Percentiles rank a stretch among this genome's conserved stretches.
Evolutionary conservation across 2,888 invertebrate species (phyloP).

Genomic region (Dryococelus australis): DNA sequence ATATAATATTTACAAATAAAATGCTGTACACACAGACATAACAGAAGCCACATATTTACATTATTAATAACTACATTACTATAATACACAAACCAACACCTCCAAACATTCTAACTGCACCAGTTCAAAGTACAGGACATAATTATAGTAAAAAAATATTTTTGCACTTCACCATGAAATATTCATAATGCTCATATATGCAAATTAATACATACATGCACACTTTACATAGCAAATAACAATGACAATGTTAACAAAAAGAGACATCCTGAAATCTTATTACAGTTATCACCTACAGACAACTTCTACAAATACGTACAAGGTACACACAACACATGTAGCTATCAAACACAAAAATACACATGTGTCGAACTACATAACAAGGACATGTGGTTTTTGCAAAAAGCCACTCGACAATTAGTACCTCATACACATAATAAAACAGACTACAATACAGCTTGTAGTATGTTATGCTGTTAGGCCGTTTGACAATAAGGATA

Average conservation of each 20-base stretch:
- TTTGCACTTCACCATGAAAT: not conserved
- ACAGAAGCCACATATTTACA: not conserved
- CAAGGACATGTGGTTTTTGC: not conserved
- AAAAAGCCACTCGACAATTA: not conserved
- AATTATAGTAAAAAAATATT: not conserved
- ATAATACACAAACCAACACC: not conserved
- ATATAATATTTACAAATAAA: constrained; percentile 9
- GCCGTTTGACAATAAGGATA: not conserved
- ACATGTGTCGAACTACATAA: not conserved
- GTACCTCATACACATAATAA: not conserved
- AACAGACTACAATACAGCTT: not conserved
- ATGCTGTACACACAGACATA: not conserved
- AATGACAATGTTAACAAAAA: not conserved
- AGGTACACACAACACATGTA: not conserved
- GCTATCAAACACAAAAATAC: not conserved
- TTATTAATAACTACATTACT: not conserved
- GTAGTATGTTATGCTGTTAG: not conserved
- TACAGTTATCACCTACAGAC: not conserved
- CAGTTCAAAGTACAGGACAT: not conserved
- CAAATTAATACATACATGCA: not conserved
- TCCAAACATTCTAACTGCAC: not conserved
- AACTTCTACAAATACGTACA: not conserved
- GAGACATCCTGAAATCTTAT: not conserved
- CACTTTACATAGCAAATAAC: not conserved
- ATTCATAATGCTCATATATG: not conserved